These are phyloP conservation scores for Smittia sp. DNA, from an alignment of 2,888 invertebrate genomes.

Conservation along the genomic window DNA sequence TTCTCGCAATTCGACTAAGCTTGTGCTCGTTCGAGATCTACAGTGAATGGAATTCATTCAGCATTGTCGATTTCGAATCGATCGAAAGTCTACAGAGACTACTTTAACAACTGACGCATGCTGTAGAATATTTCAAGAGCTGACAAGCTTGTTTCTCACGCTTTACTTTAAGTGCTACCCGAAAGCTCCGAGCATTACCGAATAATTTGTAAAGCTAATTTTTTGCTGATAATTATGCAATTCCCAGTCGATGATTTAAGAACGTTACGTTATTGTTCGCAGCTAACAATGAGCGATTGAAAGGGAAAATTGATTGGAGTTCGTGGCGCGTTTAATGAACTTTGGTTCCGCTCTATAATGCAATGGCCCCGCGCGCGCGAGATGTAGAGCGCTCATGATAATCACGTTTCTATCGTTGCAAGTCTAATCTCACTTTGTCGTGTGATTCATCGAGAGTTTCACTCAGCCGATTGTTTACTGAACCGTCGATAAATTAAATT, in stretches of 20 bases:
- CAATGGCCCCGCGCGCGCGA: background rate
- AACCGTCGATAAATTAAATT: slow-evolving; percentile 1
- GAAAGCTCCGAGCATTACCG: no score
- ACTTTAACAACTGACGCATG: no score
- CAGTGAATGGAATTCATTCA: no score
- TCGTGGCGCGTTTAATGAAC: background rate
- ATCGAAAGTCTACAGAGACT: no score
- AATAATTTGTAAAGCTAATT: no score
- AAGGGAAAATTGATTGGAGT: background rate
- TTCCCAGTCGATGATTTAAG: background rate
- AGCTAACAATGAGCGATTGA: background rate
- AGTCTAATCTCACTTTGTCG: background rate
- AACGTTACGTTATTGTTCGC: slow-evolving; percentile 2
- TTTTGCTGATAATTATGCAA: no score
- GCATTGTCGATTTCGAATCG: no score
- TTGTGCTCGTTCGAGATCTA: no score
- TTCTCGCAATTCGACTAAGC: no score
- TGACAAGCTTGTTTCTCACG: no score
- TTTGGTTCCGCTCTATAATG: slow-evolving; percentile 8
- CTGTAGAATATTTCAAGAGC: no score
- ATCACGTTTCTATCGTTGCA: slow-evolving; percentile 1
- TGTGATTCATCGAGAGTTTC: background rate
- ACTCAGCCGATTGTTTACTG: background rate
- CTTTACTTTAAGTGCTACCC: no score
- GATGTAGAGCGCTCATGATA: background rate